Percentiles rank a stretch among this genome's conserved stretches.
These are phyloP conservation scores for Podarcis siculus DNA, from an alignment of 2,797 vertebrate genomes.

Conservation along the genomic window DNA sequence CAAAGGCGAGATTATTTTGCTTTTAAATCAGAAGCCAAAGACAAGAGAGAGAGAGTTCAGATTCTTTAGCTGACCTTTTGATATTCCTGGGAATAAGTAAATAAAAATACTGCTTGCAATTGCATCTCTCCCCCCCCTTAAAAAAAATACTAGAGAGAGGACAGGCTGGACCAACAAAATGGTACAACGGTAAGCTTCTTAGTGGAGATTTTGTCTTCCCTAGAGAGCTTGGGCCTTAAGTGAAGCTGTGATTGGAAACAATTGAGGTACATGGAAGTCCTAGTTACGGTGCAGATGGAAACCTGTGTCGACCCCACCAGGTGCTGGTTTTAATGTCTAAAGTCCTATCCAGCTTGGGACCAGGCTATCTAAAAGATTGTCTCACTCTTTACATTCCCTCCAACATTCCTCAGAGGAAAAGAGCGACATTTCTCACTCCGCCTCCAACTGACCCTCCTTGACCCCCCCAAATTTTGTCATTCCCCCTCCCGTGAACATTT, in stretches of 20 bases:
- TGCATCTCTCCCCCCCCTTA: neutral
- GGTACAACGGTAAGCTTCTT: constrained; percentile 51
- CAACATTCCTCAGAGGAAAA: too few species aligned
- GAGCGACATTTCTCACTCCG: too few species aligned
- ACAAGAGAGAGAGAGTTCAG: constrained; percentile 52
- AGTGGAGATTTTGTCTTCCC: constrained; percentile 6
- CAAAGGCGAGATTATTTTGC: constrained; percentile 57
- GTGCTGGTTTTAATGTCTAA: too few species aligned
- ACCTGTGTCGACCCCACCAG: neutral
- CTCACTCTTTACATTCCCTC: too few species aligned
- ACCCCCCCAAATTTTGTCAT: too few species aligned
- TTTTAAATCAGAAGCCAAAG: constrained; percentile 58
- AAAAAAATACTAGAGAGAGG: neutral
- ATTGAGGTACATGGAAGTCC: neutral
- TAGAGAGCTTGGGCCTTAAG: constrained; percentile 10
- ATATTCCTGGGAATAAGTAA: constrained; percentile 39
- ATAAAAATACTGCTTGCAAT: constrained; percentile 52
- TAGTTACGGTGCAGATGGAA: neutral
- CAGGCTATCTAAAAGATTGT: too few species aligned
- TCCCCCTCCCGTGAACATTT: too few species aligned
- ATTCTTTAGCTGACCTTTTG: constrained; percentile 58
- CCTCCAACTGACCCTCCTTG: too few species aligned
- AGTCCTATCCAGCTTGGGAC: too few species aligned
- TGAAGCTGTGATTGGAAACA: fast-evolving
- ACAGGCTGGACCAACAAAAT: constrained; percentile 40